Evolutionary conservation across 2,113 vertebrate genomes (phyloP).

Genomic region (Sturnira hondurensis): DNA sequence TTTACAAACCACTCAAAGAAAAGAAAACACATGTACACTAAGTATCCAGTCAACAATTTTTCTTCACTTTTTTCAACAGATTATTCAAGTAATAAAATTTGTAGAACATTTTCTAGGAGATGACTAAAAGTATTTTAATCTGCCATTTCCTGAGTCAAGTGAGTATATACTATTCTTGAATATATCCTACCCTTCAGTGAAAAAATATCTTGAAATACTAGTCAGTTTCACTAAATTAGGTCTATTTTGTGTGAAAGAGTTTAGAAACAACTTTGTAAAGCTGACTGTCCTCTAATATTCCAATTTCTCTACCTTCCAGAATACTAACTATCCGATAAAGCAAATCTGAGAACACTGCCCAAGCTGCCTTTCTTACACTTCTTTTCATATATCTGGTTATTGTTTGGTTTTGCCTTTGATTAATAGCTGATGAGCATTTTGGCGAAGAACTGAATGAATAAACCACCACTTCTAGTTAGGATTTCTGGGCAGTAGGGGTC

Average conservation of each 20-base stretch:
- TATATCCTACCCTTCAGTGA: background rate
- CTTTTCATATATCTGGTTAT: background rate
- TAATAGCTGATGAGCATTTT: background rate
- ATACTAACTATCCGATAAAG: background rate
- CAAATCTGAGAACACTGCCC: slow-evolving; percentile 1
- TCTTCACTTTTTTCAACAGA: background rate
- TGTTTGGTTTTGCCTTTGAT: background rate
- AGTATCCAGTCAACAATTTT: background rate
- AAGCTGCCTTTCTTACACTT: background rate
- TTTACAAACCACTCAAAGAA: background rate
- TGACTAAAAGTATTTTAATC: background rate
- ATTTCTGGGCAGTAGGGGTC: background rate
- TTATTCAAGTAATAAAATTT: background rate
- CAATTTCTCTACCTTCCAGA: background rate
- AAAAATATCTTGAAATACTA: background rate
- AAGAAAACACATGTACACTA: background rate
- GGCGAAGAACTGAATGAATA: background rate
- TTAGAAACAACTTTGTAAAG: background rate
- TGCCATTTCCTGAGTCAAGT: background rate
- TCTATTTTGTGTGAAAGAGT: background rate
- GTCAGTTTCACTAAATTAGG: background rate
- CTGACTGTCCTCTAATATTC: background rate
- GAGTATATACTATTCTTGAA: background rate
- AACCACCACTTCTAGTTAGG: background rate
- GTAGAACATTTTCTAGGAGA: background rate